Base-by-base conservation (phyloP, 2,888 invertebrate species). In the Cosmia trapezina region DNA sequence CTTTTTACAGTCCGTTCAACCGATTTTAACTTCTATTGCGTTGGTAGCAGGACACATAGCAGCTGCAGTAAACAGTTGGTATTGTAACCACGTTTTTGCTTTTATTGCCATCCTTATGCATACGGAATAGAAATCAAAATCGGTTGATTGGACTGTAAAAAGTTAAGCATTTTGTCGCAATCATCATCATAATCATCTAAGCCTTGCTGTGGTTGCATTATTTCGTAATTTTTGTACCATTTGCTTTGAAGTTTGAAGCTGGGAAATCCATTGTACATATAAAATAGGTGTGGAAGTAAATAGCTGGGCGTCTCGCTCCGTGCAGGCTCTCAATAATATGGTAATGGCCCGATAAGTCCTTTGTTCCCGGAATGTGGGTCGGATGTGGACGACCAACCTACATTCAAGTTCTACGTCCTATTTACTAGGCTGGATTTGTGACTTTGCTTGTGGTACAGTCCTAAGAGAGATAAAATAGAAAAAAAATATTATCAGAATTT, bases 271-370 rank as follows among this genome's bases (percentile, higher is more conserved):
- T 28, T 45, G 54, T 41, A 63, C 9, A 28, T 53, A 56, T 59
- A 71, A 71, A 61, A 66, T 74, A 78, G 59, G 54, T 72, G 37
- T 47, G 70, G 53, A n/a, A 57, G 64, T 60, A 78, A 78, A 85
- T 84, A 85, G 56, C 64, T 49, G 28, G 56, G 78, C 79, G 76
- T 70, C 56, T 59, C 19, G 51, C 62, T 61, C 53, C 78, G 76
- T 75, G 75, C 56, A 68, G 59, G 67, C 63, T 68, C 64, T 83
- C 83, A 84, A 85, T 84, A 85, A 85, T 85, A 84, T 84, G 84
- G 71, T 85, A 84, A 84, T 85, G 76, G 72, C 33, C 51, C 72
- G 76, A 81, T 83, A 80, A 61, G 76, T 83, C 83, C 73, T 81
- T 83, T 78, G 78, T 83, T 56, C 69, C 49, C 54, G 81, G 84